Conservation (phyloP, 37 sponge, comb jelly and placozoan genomes). For the Aplysina aerophoba region DNA sequence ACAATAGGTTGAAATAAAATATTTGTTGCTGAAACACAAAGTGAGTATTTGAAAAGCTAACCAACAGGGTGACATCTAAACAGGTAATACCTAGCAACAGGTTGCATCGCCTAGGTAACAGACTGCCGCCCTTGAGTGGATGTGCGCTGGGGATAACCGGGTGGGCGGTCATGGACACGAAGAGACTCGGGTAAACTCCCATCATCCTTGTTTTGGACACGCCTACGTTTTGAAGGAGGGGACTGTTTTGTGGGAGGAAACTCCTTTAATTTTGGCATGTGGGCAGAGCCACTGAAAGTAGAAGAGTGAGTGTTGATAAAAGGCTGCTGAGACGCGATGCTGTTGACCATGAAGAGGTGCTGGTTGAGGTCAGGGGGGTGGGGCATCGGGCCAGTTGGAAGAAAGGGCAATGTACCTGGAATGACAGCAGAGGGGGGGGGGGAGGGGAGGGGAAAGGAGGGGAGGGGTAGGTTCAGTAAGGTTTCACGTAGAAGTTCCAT, state of each 20-base stretch:
- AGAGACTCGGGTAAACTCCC: too few species aligned
- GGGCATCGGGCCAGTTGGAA: background rate
- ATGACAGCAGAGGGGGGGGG: background rate
- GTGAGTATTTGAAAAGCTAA: too few species aligned
- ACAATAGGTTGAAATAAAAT: too few species aligned
- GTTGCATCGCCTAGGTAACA: too few species aligned
- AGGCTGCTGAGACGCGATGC: background rate
- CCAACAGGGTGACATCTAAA: too few species aligned
- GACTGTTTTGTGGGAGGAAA: constrained; percentile 2
- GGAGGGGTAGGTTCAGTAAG: background rate
- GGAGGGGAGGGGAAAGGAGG: background rate
- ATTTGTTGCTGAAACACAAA: too few species aligned
- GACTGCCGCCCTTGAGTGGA: too few species aligned
- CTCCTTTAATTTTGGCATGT: constrained; percentile 9
- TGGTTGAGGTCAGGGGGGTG: background rate
- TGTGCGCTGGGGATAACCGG: too few species aligned
- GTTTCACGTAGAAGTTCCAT: background rate
- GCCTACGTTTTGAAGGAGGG: constrained; percentile 12
- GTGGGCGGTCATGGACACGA: too few species aligned
- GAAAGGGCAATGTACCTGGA: background rate
- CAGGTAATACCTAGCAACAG: too few species aligned
- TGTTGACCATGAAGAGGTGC: background rate
- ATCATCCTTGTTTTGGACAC: background rate
- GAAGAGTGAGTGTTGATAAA: background rate
- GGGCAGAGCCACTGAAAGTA: background rate